Conservation (phyloP, 1,140 invertebrate genomes). For the Holcopasites calliopsidis region DNA sequence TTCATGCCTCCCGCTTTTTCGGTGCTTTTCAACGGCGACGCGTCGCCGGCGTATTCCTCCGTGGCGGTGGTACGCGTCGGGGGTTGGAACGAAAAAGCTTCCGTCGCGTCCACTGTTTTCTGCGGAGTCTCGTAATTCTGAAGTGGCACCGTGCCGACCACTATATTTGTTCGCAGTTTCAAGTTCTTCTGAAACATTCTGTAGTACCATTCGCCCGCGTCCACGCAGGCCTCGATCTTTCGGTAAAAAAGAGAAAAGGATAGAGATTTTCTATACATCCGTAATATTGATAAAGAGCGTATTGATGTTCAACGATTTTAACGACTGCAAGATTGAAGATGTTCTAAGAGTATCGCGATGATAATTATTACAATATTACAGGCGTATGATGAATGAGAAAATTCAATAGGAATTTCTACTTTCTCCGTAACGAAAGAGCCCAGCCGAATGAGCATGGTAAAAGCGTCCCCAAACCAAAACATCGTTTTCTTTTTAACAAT, state of each 20-base stretch:
- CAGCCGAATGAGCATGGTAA: too few relatives aligned
- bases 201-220: slow-evolving; percentile 71
- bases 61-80: neutral
- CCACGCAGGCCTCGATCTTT: slow-evolving; percentile 66
- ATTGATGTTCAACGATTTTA: too few relatives aligned
- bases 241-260: neutral
- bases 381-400: too few relatives aligned
- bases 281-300: too few relatives aligned
- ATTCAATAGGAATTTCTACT: too few relatives aligned
- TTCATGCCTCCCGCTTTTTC: neutral
- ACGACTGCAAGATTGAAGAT: too few relatives aligned
- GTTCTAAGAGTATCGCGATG: too few relatives aligned
- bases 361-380: too few relatives aligned
- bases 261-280: too few relatives aligned
- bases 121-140: slow-evolving; percentile 66
- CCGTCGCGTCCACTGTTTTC: slow-evolving; percentile 20
- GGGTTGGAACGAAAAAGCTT: slow-evolving; percentile 1
- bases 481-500: too few relatives aligned
- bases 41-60: slow-evolving; percentile 17
- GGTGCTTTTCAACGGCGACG: slow-evolving; percentile 8
- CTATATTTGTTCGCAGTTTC: slow-evolving; percentile 64
- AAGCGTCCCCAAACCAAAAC: too few relatives aligned
- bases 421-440: too few relatives aligned
- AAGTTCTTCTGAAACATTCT: slow-evolving; percentile 71
- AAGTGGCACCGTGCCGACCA: slow-evolving; percentile 67